Evolutionary conservation across 2,113 vertebrate species (phyloP).

Genomic region (Kryptolebias marmoratus): DNA sequence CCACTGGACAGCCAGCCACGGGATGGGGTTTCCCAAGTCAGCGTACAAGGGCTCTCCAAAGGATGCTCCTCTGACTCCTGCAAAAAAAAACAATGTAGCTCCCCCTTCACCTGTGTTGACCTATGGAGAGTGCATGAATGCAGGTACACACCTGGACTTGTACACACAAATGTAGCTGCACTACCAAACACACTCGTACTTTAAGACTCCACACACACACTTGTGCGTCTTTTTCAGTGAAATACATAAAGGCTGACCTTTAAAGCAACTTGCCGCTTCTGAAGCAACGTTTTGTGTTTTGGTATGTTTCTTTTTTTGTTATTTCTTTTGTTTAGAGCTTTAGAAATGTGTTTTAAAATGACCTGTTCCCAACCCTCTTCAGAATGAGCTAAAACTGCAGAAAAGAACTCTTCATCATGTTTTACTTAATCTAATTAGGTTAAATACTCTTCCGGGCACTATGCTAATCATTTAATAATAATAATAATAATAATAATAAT

Average conservation of each 20-base stretch:
- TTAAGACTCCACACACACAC: neutral
- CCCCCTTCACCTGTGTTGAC: constrained; percentile 87
- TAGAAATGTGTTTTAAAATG: constrained; percentile 24
- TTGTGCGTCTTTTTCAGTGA: constrained; percentile 8
- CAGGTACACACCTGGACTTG: constrained; percentile 76
- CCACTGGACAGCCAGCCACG: constrained; percentile 81
- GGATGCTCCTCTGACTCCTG: constrained; percentile 89
- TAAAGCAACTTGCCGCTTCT: constrained; percentile 16
- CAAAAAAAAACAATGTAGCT: constrained; percentile 85
- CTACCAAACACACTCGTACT: neutral
- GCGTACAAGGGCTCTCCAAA: constrained; percentile 80
- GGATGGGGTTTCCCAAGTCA: constrained; percentile 84
- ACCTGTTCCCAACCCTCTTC: neutral
- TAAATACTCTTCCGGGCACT: neutral
- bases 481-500: too few relatives aligned
- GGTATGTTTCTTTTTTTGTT: neutral
- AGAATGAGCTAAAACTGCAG: neutral
- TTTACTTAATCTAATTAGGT: constrained; percentile 13
- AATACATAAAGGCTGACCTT: constrained; percentile 15
- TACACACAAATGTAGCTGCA: neutral
- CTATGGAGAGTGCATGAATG: constrained; percentile 91
- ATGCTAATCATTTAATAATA: neutral
- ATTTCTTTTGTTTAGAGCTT: constrained; percentile 1
- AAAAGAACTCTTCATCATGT: neutral
- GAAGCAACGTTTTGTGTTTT: constrained; percentile 12